Percentiles rank a stretch among this genome's conserved stretches.
Evolutionary conservation across 2,797 vertebrate genomes (phyloP).

Genomic region (Aratinga solstitialis): DNA sequence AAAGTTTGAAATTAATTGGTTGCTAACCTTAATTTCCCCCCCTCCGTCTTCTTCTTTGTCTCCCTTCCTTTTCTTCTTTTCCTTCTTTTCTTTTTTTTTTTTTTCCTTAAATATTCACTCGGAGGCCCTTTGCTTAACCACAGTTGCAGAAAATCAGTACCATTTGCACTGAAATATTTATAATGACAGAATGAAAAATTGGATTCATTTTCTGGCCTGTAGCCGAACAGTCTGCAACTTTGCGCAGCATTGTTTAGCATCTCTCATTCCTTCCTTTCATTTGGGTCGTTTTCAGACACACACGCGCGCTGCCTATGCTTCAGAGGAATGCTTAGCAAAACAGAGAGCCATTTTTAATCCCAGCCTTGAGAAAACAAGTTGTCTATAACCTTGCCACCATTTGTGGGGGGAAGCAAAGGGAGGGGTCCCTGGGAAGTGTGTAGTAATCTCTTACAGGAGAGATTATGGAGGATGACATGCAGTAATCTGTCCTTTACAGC

Average conservation of each 20-base stretch:
- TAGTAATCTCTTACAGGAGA: neutral
- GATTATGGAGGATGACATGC: constrained; percentile 21
- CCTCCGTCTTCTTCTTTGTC: constrained; percentile 34
- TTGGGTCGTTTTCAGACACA: constrained; percentile 62
- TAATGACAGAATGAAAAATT: constrained; percentile 88
- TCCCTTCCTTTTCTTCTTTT: neutral
- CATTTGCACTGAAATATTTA: constrained; percentile 88
- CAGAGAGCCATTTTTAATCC: constrained; percentile 46
- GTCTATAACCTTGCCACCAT: constrained; percentile 34
- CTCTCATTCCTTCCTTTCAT: constrained; percentile 70
- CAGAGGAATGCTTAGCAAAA: constrained; percentile 69
- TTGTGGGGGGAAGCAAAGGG: neutral
- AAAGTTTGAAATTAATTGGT: constrained; percentile 81
- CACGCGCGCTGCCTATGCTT: constrained; percentile 21
- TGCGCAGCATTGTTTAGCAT: constrained; percentile 75
- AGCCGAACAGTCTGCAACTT: constrained; percentile 85
- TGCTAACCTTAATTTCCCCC: constrained; percentile 70
- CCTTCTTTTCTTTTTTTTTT: constrained; percentile 23
- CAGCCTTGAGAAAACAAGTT: constrained; percentile 46
- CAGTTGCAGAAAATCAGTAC: constrained; percentile 85
- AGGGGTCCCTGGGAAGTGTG: rapidly evolving
- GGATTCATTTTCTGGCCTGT: constrained; percentile 86
- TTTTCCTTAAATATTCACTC: constrained; percentile 76
- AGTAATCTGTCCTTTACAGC: constrained; percentile 16
- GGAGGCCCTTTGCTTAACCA: constrained; percentile 83